Evolutionary conservation across 2,113 vertebrate genomes (phyloP).

Genomic region (Brachypteracias leptosomus): DNA sequence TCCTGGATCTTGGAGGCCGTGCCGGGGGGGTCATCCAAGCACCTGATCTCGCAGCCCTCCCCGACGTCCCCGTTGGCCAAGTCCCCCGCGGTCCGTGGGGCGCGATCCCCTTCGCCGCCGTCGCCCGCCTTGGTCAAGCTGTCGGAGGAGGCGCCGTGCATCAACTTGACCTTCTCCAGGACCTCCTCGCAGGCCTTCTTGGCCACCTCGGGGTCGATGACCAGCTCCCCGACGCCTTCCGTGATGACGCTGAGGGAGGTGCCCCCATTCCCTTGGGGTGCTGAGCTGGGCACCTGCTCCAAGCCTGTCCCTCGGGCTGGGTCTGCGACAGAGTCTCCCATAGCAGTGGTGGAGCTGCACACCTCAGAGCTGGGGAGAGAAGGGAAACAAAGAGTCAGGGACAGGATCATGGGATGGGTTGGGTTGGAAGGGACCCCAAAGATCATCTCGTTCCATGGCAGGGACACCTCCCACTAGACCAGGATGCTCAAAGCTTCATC

Average conservation of each 20-base stretch:
- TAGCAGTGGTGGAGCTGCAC: background rate
- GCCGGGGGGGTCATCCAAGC: conserved; percentile 4
- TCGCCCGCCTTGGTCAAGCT: background rate
- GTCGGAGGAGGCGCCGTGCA: conserved; percentile 46
- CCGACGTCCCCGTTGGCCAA: conserved; percentile 68
- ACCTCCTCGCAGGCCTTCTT: conserved; percentile 89
- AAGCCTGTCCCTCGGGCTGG: background rate
- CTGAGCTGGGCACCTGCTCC: background rate
- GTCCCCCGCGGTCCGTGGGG: background rate
- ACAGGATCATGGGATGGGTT: background rate
- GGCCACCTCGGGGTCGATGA: conserved; percentile 91
- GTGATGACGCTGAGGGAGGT: conserved; percentile 83
- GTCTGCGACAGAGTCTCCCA: conserved; percentile 74
- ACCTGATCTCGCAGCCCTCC: conserved; percentile 52
- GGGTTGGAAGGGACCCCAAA: no score
- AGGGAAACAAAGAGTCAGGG: background rate
- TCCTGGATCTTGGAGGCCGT: conserved; percentile 65
- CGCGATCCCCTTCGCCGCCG: background rate
- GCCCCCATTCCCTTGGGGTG: conserved; percentile 63
- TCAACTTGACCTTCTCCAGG: conserved; percentile 86
- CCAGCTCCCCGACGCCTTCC: conserved; percentile 83
- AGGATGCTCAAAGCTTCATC: no score
- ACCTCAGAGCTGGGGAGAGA: background rate
- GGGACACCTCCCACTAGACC: no score
- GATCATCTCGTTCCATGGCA: no score